Base-by-base conservation (phyloP, 2,888 invertebrate genomes). In the Platypus cylindrus region DNA sequence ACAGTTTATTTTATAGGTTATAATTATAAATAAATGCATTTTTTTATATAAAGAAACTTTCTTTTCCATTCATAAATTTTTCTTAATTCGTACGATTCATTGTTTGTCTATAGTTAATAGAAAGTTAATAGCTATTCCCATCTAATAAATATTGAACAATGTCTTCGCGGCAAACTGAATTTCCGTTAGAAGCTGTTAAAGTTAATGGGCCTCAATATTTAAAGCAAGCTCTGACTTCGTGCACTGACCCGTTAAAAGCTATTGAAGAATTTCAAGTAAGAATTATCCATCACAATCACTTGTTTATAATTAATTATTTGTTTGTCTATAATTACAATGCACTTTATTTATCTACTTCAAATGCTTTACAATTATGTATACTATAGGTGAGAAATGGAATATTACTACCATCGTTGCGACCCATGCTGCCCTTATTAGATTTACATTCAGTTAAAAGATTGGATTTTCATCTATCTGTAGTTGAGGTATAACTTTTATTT, bases 181-280 rank as follows among this genome's bases (percentile, higher is more conserved):
- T 62, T 49, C 60, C 59, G 23, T 45, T 63, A 43, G 63, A 62
- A 50, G 54, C 60, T 30, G 49, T 61, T 5, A 61, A 60, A 43
- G 59, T 63, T 8, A 53, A 63, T 38, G 63, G 63, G 1, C 63
- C 63, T 16, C 58, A 53, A 47, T 63, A 56, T 43, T 48, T 63
- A 16, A 60, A 78, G 43, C 90, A 94, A 61, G 85, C 93, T 8
- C 68, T 95, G 11, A 93, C 93, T 9, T 93, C 89, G 53, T 94
- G 94, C 57, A 89, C 90, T 1, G 94, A 97, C 65, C 95, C 95
- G 8, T 60, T 95, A 23, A 90, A 90, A 65, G 94, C 95, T n/a
- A 97, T 97, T 44, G 93, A 94, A 68, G 93, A 94, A 61, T 97
- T 97, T 68, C 93, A 95, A 67, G 78, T 77, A 58, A 12, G 18